Base-by-base conservation (phyloP, 2,888 invertebrate species). In the Aphidoletes aphidimyza region DNA sequence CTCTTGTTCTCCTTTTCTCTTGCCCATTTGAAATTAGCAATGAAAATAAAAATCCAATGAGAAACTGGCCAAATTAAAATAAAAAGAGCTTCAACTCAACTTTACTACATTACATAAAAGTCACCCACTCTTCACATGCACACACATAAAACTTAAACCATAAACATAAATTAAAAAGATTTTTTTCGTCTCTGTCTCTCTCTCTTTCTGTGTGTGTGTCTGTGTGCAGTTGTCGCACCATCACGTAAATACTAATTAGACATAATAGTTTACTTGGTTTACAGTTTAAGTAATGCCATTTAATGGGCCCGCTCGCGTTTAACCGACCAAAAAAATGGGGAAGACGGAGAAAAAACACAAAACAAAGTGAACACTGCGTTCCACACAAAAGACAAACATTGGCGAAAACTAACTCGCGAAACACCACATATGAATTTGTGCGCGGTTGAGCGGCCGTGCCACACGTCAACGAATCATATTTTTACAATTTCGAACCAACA, bases 81-180 rank as follows among this genome's bases (percentile, higher is more conserved):
- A 22, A n/a, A 54, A 8, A 54, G 54, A 54, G 17, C 30, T 1
- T 14, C 69, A 34, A 69, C 30, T 69, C n/a, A 11, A 30, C 8
- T 5, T 69, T 54, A 22, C 11, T 69, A 19, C 54, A 3, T 17
- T 26, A 54, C 22, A 42, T 54, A 26, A 69, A 69, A 69, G 17
- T 6, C 69, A 34, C 69, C 69, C 34, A 69, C 69, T 11, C 14
- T 69, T 54, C 14, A 30, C 69, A 69, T 69, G 34, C 69, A 54
- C 69, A 30, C 69, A 30, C 69, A 69, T 69, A 30, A 69, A 69
- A 69, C 69, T 69, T 69, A 69, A 69, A 69, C 69, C 69, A 69
- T 69, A 69, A 69, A 69, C 69, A 69, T 69, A 69, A 69, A 69
- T 69, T 69, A 69, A 69, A 69, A 69, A 69, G 69, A 69, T 30